Conservation (phyloP, 64 coral and sea anemone genomes). For the Montipora sp. region DNA sequence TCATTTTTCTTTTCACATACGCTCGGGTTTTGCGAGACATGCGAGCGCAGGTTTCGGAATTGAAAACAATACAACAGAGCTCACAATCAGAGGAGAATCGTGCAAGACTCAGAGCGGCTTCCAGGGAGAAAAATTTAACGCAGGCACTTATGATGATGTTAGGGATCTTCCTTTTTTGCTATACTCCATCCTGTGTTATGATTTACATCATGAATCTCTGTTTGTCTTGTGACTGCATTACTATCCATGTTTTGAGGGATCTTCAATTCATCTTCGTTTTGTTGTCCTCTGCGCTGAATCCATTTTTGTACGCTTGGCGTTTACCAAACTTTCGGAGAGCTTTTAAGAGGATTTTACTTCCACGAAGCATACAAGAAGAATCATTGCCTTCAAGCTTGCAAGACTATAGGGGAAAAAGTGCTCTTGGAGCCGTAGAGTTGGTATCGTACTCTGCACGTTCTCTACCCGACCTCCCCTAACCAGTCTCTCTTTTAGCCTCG, state of each 20-base stretch:
- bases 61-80: conserved; percentile 32
- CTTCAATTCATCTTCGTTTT: no score
- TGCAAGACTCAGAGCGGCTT: neutral
- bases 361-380: neutral
- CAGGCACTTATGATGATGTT: conserved; percentile 34
- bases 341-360: conserved; percentile 59
- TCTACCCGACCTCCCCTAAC: no score
- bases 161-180: no score
- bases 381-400: no score
- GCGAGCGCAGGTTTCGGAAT: conserved; percentile 50
- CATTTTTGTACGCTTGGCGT: conserved; percentile 70
- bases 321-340: conserved; percentile 74
- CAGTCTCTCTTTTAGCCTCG: no score
- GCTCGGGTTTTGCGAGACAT: conserved; percentile 56
- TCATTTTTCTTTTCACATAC: conserved; percentile 66
- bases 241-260: no score
- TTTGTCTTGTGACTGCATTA: no score
- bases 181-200: conserved; percentile 59
- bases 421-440: no score
- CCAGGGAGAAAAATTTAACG: conserved; percentile 65
- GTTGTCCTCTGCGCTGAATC: conserved; percentile 73
- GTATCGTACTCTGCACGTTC: no score
- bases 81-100: conserved; percentile 30
- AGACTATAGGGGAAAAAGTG: no score
- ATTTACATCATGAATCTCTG: no score